Evolutionary conservation across 1,140 invertebrate species (phyloP).

Genomic region (Meloidogyne chitwoodi): DNA sequence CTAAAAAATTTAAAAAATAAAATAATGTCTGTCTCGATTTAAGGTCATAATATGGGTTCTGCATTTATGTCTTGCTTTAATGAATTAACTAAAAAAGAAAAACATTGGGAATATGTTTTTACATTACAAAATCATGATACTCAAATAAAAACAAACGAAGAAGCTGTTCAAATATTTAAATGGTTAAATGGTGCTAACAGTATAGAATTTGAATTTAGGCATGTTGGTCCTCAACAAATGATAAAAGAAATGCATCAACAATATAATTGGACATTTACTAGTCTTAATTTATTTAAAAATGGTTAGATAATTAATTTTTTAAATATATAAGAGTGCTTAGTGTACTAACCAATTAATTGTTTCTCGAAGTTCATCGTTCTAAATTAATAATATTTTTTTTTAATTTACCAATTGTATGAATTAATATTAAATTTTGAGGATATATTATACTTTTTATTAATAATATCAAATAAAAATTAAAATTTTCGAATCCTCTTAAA

Average conservation of each 20-base stretch:
- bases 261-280: conserved; percentile 16
- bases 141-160: conserved; percentile 25
- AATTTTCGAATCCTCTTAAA: too few species aligned
- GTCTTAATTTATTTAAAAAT: conserved; percentile 21
- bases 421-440: too few species aligned
- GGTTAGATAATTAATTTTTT: background rate
- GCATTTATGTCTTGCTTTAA: background rate
- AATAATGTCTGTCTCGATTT: background rate
- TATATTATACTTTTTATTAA: too few species aligned
- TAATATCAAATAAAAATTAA: too few species aligned
- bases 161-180: conserved; percentile 25
- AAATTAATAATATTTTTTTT: too few species aligned
- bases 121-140: conserved; percentile 24
- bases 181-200: conserved; percentile 30
- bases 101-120: conserved; percentile 10
- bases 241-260: background rate
- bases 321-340: too few species aligned
- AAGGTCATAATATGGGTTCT: background rate
- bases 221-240: too few species aligned
- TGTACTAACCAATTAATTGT: too few species aligned
- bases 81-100: background rate
- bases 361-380: too few species aligned
- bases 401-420: too few species aligned
- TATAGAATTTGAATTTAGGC: background rate
- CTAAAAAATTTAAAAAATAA: too few species aligned